These are phyloP conservation scores for Oreamnos americanus DNA, from an alignment of 2,113 vertebrate genomes.

Conservation along the genomic window DNA sequence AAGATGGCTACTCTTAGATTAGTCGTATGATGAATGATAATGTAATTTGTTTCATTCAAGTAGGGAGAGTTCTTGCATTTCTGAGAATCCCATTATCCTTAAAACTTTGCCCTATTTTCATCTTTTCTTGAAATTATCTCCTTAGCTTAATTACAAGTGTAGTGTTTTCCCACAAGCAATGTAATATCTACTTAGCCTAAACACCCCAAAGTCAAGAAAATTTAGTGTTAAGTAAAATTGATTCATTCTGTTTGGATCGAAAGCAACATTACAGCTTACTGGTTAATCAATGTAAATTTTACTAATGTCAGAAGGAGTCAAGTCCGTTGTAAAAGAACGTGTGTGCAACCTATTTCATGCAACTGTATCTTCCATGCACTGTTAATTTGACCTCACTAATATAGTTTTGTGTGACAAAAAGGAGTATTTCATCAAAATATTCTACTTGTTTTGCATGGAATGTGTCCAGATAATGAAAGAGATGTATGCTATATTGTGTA, in stretches of 20 bases:
- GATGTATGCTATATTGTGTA: background rate
- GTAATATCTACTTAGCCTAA: conserved; percentile 73
- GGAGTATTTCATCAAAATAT: background rate
- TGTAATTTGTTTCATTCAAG: conserved; percentile 52
- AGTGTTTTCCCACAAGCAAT: conserved; percentile 67
- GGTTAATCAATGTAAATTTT: conserved; percentile 59
- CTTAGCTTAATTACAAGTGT: conserved; percentile 49
- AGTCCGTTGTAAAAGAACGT: conserved; percentile 49
- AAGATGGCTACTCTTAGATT: conserved; percentile 29
- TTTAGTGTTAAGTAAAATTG: conserved; percentile 67
- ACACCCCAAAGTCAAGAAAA: conserved; percentile 68
- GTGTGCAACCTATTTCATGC: background rate
- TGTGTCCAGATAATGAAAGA: background rate
- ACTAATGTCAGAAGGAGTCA: conserved; percentile 51
- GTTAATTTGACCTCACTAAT: background rate
- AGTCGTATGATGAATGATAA: conserved; percentile 40
- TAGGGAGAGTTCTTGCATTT: conserved; percentile 2
- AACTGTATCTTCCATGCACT: background rate
- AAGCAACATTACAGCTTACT: conserved; percentile 57
- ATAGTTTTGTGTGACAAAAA: background rate
- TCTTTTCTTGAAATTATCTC: conserved; percentile 70
- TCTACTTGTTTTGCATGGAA: background rate
- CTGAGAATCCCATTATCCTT: conserved; percentile 51
- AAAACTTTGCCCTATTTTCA: conserved; percentile 52
- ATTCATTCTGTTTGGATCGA: conserved; percentile 30